Evolutionary conservation across 2,797 vertebrate species (phyloP).

Genomic region (Sparus aurata): DNA sequence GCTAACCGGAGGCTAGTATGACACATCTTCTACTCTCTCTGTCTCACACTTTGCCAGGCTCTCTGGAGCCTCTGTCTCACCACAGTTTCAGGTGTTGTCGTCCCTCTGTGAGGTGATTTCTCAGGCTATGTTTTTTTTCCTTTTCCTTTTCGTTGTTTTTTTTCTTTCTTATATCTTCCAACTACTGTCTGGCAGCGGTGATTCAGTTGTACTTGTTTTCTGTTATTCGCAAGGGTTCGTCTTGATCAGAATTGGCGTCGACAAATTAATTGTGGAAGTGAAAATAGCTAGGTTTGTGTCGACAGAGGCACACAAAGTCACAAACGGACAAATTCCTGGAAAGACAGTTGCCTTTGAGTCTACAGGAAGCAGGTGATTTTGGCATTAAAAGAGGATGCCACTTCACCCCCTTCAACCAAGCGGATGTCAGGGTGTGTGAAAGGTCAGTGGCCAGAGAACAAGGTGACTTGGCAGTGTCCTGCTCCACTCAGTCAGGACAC

Average conservation of each 20-base stretch:
- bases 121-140: background rate
- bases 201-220: no score
- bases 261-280: slow-evolving; percentile 7
- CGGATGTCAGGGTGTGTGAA: slow-evolving; percentile 63
- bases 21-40: slow-evolving; percentile 73
- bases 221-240: slow-evolving; percentile 1
- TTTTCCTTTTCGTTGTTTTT: slow-evolving; percentile 11
- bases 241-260: slow-evolving; percentile 17
- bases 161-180: background rate
- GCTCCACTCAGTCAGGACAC: slow-evolving; percentile 44
- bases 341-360: slow-evolving; percentile 47
- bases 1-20: slow-evolving; percentile 64
- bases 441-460: slow-evolving; percentile 62
- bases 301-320: slow-evolving; percentile 9
- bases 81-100: slow-evolving; percentile 63
- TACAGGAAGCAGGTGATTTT: slow-evolving; percentile 76
- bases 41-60: slow-evolving; percentile 73
- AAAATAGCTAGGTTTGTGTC: slow-evolving; percentile 1
- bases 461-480: slow-evolving; percentile 51
- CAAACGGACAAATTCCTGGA: slow-evolving; percentile 64
- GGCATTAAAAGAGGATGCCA: slow-evolving; percentile 43
- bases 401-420: slow-evolving; percentile 26
- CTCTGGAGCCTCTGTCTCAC: slow-evolving; percentile 64
- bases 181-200: background rate
- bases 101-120: slow-evolving; percentile 41